phyloP scores from a whole-genome alignment of 2,113 vertebrate species.

The Zapus hudsonius region DNA sequence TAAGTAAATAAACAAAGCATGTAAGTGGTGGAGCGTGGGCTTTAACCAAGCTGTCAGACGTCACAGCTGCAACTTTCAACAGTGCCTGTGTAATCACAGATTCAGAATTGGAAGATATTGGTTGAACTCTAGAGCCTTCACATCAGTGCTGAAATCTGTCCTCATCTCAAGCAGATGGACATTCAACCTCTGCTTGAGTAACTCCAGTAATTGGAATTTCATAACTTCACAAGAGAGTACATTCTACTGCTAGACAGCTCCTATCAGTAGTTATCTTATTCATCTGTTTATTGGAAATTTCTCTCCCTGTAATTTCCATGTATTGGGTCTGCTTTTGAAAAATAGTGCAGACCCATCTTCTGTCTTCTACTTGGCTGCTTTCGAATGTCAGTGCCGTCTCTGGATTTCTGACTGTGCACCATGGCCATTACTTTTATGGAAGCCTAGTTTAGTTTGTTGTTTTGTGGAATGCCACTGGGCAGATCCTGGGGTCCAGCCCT shows the following conservation, averaged over 20 bases:
- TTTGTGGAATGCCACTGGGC: neutral
- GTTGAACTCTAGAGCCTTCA: neutral
- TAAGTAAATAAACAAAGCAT: neutral
- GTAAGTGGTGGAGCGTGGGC: neutral
- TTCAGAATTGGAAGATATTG: neutral
- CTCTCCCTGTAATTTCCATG: neutral
- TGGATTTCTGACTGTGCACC: neutral
- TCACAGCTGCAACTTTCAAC: neutral
- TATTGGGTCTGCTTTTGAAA: neutral
- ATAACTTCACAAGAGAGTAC: neutral
- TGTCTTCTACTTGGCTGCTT: neutral
- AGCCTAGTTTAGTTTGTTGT: neutral
- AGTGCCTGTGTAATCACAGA: neutral
- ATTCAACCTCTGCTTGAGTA: slow-evolving; percentile 32
- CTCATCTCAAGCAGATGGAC: slow-evolving; percentile 25
- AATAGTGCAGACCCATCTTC: neutral
- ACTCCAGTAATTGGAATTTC: slow-evolving; percentile 44
- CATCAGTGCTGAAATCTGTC: slow-evolving; percentile 11
- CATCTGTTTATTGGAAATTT: neutral
- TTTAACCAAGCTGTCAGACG: neutral
- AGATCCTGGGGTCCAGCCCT: too few relatives aligned
- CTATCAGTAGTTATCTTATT: slow-evolving; percentile 2
- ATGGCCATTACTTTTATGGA: neutral
- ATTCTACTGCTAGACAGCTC: slow-evolving; percentile 7
- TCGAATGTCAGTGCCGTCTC: neutral